Percentiles rank a stretch among this genome's conserved stretches.
Conservation (phyloP, 2,113 vertebrate species). For the Cavia porcellus region DNA sequence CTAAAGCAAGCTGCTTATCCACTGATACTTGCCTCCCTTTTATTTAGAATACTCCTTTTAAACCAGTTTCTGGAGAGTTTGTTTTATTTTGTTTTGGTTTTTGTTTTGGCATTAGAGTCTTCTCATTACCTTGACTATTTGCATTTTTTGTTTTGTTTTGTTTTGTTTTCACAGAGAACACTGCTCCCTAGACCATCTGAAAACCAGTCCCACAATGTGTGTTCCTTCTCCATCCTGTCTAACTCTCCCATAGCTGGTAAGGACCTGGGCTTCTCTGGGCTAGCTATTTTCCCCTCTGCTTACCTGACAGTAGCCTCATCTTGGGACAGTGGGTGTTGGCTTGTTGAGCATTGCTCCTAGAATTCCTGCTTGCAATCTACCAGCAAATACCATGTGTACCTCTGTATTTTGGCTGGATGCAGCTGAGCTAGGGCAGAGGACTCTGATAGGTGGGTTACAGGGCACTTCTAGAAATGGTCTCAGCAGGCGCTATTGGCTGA, state of each 20-base stretch:
- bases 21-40: not conserved
- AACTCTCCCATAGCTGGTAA: constrained; percentile 97
- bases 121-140: not conserved
- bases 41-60: not conserved
- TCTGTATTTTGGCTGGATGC: no score
- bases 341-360: not conserved
- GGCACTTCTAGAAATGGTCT: not conserved
- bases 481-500: not conserved
- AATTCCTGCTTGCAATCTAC: not conserved
- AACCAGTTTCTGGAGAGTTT: not conserved
- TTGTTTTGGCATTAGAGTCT: not conserved
- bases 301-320: rapidly evolving
- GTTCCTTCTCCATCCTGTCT: constrained; percentile 97
- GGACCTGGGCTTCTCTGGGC: not conserved
- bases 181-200: constrained; percentile 96
- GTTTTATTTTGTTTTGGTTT: no score
- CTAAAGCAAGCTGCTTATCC: not conserved
- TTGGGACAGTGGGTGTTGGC: not conserved
- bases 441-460: not conserved
- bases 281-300: not conserved
- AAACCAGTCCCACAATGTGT: constrained; percentile 95
- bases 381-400: not conserved
- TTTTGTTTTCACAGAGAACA: constrained; percentile 90
- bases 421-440: not conserved
- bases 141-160: not conserved